Evolutionary conservation across 2,797 vertebrate genomes (phyloP), one percentile per base, ranked within the genome.

Genomic region (Tamandua tetradactyla): DNA sequence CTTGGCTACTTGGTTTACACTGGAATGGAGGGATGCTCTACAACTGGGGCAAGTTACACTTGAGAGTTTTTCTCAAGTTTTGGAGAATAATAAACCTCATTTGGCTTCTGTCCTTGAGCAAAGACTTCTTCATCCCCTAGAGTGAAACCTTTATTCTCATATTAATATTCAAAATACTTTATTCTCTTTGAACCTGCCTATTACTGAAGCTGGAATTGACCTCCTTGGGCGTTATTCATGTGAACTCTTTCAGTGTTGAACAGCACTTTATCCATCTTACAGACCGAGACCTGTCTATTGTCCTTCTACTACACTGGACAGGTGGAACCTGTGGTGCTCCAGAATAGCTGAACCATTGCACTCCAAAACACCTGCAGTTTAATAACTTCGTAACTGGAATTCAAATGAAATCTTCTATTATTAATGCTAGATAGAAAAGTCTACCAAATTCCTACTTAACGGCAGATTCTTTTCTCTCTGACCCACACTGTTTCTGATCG

Each of bases 101-200:
- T 72, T 74, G 42, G 76, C 62, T 87, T 91, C 91, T 94, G 57
- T 94, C 74, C 44, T 79, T 82, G 71, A 72, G 61, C 74, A 91
- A 87, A 52, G 75, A 81, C 44, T 40, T 47, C 76, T 91, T 68
- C 37, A 85, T 61, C 25, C 27, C 40, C n/a, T 42, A 32, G 22
- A 88, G 23, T 87, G 55, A 72, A 85, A 78, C 30, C 40, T 57
- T 1, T 49, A 81, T 88, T 74, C 9, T 96, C 76, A 37, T 9
- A 76, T 49, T 78, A 86, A 37, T 69, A 71, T 79, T 68, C 40
- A 74, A 93, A 71, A 71, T 57, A 89, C 66, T 86, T 40, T 42
- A 61, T 82, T 89, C 79, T 72, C 14, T 81, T 88, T 78, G 79
- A 85, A 49, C 44, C 27, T 61, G 61, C 35, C 52, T 74, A 68